Evolutionary conservation across 2,113 vertebrate genomes (phyloP).

Genomic region (Pseudorasbora parva): DNA sequence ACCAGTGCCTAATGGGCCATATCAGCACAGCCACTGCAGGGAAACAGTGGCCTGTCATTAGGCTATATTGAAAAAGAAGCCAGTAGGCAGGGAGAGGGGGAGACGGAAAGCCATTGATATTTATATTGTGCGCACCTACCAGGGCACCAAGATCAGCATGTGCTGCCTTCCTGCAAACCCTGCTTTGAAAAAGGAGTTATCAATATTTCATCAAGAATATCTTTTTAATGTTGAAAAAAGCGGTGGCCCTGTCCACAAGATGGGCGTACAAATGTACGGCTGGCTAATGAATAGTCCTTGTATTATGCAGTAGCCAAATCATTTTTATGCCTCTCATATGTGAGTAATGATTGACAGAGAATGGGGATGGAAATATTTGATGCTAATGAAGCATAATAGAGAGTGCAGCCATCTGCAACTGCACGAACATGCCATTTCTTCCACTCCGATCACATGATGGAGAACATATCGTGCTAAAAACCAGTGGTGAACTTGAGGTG

Average conservation of each 20-base stretch:
- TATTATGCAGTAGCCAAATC: conserved; percentile 51
- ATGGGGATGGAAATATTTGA: conserved; percentile 40
- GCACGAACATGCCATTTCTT: conserved; percentile 16
- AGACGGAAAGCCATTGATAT: conserved; percentile 59
- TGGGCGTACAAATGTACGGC: not conserved
- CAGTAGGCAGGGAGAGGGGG: conserved; percentile 36
- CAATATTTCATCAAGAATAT: conserved; percentile 59
- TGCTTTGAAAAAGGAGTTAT: conserved; percentile 36
- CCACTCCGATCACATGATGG: conserved; percentile 3
- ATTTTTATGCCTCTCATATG: conserved; percentile 39
- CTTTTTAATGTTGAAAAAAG: conserved; percentile 22
- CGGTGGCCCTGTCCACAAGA: not conserved
- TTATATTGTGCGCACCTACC: conserved; percentile 51
- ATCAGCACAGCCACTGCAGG: conserved; percentile 66
- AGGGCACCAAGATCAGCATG: conserved; percentile 37
- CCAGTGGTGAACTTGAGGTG: not conserved
- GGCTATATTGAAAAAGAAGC: conserved; percentile 51
- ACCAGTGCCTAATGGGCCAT: conserved; percentile 73
- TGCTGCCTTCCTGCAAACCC: conserved; percentile 37
- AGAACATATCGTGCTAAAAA: conserved; percentile 9
- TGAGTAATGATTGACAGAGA: conserved; percentile 42
- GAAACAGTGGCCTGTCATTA: conserved; percentile 69
- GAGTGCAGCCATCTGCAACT: not conserved
- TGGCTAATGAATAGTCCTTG: conserved; percentile 52
- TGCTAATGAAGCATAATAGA: conserved; percentile 48